These are phyloP conservation scores for Lathronympha strigana DNA, from an alignment of 2,888 invertebrate species.

Conservation along the genomic window DNA sequence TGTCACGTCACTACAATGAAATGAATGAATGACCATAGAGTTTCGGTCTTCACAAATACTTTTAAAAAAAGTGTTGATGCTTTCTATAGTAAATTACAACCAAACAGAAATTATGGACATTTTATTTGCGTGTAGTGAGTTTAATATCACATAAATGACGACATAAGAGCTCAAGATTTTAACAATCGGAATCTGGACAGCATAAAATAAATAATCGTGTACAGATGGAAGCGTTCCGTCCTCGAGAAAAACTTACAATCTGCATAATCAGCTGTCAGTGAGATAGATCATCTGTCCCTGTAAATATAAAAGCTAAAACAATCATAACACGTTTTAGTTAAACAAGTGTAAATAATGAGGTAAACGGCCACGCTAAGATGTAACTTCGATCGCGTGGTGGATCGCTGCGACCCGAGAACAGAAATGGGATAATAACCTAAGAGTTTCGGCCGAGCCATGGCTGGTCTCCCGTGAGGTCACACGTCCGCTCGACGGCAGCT, in stretches of 20 bases:
- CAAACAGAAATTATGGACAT: conserved; percentile 80
- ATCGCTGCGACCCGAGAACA: conserved; percentile 62
- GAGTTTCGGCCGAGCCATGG: conserved; percentile 73
- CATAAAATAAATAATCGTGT: conserved; percentile 65
- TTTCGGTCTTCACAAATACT: conserved; percentile 70
- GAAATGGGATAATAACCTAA: conserved; percentile 84
- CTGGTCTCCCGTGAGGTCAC: conserved; percentile 71
- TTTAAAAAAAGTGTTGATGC: conserved; percentile 83
- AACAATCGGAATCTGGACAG: conserved; percentile 60
- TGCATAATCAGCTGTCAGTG: conserved; percentile 85
- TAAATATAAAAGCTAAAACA: conserved; percentile 83
- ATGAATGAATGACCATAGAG: conserved; percentile 68
- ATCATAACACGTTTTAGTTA: conserved; percentile 75
- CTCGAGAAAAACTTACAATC: conserved; percentile 82
- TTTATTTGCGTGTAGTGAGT: conserved; percentile 73
- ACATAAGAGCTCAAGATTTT: conserved; percentile 62
- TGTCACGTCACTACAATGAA: conserved; percentile 53
- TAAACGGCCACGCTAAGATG: conserved; percentile 70
- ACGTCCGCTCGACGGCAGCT: conserved; percentile 57
- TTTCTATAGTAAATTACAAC: conserved; percentile 83
- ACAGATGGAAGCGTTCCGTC: conserved; percentile 79
- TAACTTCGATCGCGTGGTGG: conserved; percentile 64
- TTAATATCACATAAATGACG: conserved; percentile 74
- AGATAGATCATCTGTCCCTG: conserved; percentile 84
- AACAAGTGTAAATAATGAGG: conserved; percentile 70